phyloP scores from a whole-genome alignment of 2,888 invertebrate species.

The Nycteola revayana region DNA sequence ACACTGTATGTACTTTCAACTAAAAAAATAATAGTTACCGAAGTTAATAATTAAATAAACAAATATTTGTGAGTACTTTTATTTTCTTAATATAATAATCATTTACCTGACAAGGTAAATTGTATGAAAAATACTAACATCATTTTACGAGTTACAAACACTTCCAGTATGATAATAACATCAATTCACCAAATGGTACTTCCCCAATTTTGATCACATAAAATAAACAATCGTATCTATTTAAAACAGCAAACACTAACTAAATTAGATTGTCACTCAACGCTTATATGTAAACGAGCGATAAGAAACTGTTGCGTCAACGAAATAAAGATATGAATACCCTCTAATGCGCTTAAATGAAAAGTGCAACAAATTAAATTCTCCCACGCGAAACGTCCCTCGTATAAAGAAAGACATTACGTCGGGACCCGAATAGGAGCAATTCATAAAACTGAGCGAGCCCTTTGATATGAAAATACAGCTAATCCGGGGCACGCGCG shows the following conservation, averaged over 20 bases:
- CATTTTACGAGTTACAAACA: too few relatives aligned
- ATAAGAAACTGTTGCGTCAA: constrained; percentile 44
- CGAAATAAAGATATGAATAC: constrained; percentile 57
- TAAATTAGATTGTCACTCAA: constrained; percentile 36
- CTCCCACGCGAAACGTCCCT: constrained; percentile 72
- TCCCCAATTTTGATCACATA: too few relatives aligned
- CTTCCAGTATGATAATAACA: too few relatives aligned
- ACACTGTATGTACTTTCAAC: too few relatives aligned
- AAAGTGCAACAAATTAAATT: constrained; percentile 77
- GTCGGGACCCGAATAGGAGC: constrained; percentile 61
- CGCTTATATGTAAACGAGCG: constrained; percentile 52
- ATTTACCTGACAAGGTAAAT: too few relatives aligned
- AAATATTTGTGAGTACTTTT: too few relatives aligned
- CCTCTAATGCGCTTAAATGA: constrained; percentile 62
- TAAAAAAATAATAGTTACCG: too few relatives aligned
- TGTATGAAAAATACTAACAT: too few relatives aligned
- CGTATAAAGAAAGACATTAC: constrained; percentile 70
- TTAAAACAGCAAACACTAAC: constrained; percentile 24
- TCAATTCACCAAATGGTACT: too few relatives aligned
- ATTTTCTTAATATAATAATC: too few relatives aligned
- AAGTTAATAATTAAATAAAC: too few relatives aligned
- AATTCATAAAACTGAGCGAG: constrained; percentile 74
- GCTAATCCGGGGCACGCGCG: constrained; percentile 76
- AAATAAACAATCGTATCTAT: too few relatives aligned
- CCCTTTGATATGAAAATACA: constrained; percentile 79